A percentile compares a stretch with the other conserved stretches of the same genome.
phyloP scores from a whole-genome alignment of 2,888 invertebrate species.

The Dendrolimus pini region DNA sequence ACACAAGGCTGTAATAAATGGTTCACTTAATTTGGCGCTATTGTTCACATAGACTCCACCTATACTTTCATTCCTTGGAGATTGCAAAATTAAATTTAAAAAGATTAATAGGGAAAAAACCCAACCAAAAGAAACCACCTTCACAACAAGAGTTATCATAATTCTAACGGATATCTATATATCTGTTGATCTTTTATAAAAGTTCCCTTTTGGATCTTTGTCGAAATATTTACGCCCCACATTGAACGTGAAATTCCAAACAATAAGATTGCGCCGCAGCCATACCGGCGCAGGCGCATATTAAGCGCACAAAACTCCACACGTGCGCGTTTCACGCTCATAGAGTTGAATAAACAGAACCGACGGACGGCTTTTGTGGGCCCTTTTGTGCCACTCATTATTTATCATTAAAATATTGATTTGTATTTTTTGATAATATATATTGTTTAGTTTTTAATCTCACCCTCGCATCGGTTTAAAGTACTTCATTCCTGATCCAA shows the following conservation, averaged over 20 bases:
- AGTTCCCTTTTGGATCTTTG: constrained; percentile 64
- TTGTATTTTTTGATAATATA: background rate
- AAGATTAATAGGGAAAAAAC: too few species aligned
- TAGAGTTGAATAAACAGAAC: background rate
- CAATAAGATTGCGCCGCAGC: constrained; percentile 48
- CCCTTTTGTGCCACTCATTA: background rate
- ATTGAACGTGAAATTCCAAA: constrained; percentile 70
- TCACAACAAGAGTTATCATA: background rate
- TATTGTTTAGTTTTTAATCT: too few species aligned
- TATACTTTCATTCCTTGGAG: too few species aligned
- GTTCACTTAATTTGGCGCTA: too few species aligned
- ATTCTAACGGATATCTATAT: constrained; percentile 43
- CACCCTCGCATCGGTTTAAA: too few species aligned
- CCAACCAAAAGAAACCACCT: too few species aligned
- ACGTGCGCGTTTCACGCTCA: constrained; percentile 41
- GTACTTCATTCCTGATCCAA: too few species aligned
- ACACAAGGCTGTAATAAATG: too few species aligned
- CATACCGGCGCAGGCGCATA: constrained; percentile 31
- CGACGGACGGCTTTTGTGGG: background rate
- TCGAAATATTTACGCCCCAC: constrained; percentile 72
- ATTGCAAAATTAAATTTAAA: too few species aligned
- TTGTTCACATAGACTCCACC: too few species aligned
- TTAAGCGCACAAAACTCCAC: constrained; percentile 31
- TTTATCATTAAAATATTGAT: background rate
- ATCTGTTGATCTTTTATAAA: constrained; percentile 50